Conservation (phyloP, 2,113 vertebrate genomes). For the Ptychochromis oligacanthus region DNA sequence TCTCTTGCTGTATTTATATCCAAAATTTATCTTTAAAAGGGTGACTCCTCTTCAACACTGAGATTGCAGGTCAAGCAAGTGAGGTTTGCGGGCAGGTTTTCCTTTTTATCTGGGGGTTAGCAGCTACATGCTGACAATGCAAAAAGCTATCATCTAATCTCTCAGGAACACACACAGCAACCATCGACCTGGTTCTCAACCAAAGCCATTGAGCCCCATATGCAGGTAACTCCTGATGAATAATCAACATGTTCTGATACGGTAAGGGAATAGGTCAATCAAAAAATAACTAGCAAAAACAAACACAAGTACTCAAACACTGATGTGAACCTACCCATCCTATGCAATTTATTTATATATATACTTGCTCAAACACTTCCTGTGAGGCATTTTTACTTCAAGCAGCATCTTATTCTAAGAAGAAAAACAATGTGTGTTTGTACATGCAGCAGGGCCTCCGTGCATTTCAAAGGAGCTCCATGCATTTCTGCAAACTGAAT, state of each 20-base stretch:
- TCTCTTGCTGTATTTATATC: not conserved
- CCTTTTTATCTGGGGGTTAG: not conserved
- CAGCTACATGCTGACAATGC: not conserved
- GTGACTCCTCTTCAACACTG: rapidly evolving
- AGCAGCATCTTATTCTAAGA: slow-evolving; percentile 17
- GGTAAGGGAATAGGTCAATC: not conserved
- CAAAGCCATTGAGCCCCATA: not conserved
- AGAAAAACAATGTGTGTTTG: slow-evolving; percentile 5
- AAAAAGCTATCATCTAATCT: not conserved
- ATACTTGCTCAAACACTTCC: rapidly evolving
- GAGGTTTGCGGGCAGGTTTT: not conserved
- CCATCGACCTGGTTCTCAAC: rapidly evolving
- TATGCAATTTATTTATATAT: not conserved
- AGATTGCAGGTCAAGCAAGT: not conserved
- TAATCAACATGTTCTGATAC: not conserved
- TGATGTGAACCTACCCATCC: not conserved
- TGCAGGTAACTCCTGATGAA: not conserved
- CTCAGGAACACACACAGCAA: not conserved
- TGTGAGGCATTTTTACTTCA: slow-evolving; percentile 32
- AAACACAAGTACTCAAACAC: not conserved
- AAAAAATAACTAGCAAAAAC: not conserved
- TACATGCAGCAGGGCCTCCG: not conserved
- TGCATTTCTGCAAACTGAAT: slow-evolving; percentile 3
- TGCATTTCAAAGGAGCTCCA: slow-evolving; percentile 4
- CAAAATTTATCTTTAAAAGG: not conserved